Evolutionary conservation across 2,113 vertebrate species (phyloP).

Genomic region (Astur gentilis): DNA sequence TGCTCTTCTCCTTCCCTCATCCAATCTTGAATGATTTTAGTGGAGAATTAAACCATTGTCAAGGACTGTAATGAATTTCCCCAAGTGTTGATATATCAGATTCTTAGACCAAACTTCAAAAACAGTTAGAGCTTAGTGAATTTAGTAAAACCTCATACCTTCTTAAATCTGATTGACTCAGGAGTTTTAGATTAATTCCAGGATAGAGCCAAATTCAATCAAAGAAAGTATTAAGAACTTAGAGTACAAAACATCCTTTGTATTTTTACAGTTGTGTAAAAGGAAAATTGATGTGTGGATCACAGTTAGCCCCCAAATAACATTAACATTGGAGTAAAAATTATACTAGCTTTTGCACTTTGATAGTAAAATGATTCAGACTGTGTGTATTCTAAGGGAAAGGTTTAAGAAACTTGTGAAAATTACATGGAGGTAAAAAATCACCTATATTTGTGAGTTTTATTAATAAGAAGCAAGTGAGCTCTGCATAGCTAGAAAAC

Average conservation of each 20-base stretch:
- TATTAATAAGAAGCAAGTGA: not conserved
- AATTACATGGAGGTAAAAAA: not conserved
- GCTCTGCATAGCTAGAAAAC: not conserved
- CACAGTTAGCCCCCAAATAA: not conserved
- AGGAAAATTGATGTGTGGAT: not conserved
- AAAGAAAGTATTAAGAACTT: conserved; percentile 32
- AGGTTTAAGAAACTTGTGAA: not conserved
- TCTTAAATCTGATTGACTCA: conserved; percentile 41
- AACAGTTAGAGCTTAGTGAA: not conserved
- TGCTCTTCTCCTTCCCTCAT: not conserved
- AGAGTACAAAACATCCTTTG: conserved; percentile 14
- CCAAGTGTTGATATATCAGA: not conserved
- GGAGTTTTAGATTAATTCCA: conserved; percentile 58
- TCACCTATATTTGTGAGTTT: not conserved
- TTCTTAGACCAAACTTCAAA: conserved; percentile 30
- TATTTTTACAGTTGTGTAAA: conserved; percentile 2
- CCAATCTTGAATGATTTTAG: not conserved
- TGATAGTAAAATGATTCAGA: not conserved
- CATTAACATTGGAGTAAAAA: not conserved
- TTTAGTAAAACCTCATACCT: conserved; percentile 2
- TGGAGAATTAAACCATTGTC: not conserved
- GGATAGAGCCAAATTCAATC: not conserved
- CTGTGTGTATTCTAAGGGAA: not conserved
- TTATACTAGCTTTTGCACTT: not conserved
- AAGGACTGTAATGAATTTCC: not conserved